Conservation (phyloP, 2,797 vertebrate genomes). For the Odontamblyopus lacepedii region DNA sequence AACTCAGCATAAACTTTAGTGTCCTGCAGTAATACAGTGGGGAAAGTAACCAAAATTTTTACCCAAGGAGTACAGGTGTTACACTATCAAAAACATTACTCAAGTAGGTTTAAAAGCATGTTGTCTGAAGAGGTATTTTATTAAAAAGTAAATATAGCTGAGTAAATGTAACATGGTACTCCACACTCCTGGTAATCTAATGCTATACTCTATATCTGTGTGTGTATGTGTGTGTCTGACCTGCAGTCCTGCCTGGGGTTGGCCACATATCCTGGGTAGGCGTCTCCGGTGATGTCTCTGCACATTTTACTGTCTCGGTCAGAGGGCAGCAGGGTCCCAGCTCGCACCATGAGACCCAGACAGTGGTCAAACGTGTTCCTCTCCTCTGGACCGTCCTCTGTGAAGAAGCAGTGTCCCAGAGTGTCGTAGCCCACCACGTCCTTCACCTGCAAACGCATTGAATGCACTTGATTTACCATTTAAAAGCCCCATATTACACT, state of each 20-base stretch:
- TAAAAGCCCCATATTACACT: background rate
- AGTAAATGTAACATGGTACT: too few relatives aligned
- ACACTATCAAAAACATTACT: too few relatives aligned
- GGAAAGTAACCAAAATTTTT: too few relatives aligned
- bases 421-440: slow-evolving; percentile 90
- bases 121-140: too few relatives aligned
- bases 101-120: too few relatives aligned
- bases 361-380: slow-evolving; percentile 97
- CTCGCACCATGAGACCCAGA: slow-evolving; percentile 88
- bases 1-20: too few relatives aligned
- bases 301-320: slow-evolving; percentile 96
- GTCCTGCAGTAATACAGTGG: too few relatives aligned
- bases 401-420: slow-evolving; percentile 95
- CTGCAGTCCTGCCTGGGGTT: slow-evolving; percentile 95
- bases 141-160: too few relatives aligned
- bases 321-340: slow-evolving; percentile 91
- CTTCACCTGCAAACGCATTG: slow-evolving; percentile 79
- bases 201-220: too few relatives aligned
- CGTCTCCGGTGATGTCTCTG: slow-evolving; percentile 84
- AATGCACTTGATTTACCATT: background rate
- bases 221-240: slow-evolving; percentile 62
- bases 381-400: slow-evolving; percentile 93
- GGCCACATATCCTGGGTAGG: slow-evolving; percentile 89
- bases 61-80: too few relatives aligned
- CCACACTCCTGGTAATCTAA: too few relatives aligned